Evolutionary conservation across 2,113 vertebrate species (phyloP).

Genomic region (Scortum barcoo): DNA sequence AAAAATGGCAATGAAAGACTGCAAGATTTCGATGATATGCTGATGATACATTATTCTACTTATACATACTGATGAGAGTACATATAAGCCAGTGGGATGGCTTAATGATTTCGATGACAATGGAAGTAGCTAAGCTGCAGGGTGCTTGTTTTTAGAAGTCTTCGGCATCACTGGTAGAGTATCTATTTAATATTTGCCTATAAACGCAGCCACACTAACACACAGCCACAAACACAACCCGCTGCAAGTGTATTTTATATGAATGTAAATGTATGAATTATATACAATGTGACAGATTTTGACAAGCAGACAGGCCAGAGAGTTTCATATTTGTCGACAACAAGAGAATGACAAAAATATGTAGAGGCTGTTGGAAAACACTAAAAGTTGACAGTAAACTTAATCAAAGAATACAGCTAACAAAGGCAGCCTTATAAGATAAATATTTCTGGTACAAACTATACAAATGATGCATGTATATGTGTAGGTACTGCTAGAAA

Average conservation of each 20-base stretch:
- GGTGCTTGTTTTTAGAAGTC: conserved; percentile 9
- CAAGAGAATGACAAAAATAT: not conserved
- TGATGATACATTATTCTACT: conserved; percentile 46
- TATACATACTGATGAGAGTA: conserved; percentile 56
- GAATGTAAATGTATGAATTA: no score
- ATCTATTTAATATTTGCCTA: not conserved
- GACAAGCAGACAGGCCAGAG: not conserved
- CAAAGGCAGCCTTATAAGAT: not conserved
- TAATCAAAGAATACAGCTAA: not conserved
- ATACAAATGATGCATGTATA: not conserved
- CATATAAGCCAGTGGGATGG: conserved; percentile 47
- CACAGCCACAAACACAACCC: not conserved
- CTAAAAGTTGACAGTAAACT: not conserved
- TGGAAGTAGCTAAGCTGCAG: conserved; percentile 4
- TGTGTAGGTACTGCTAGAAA: not conserved
- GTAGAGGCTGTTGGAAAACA: not conserved
- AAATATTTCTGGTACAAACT: not conserved
- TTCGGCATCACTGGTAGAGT: not conserved
- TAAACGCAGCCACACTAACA: not conserved
- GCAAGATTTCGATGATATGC: conserved; percentile 28
- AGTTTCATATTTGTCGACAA: not conserved
- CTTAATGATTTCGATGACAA: conserved; percentile 41
- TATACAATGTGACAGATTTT: not conserved
- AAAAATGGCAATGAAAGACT: conserved; percentile 11
- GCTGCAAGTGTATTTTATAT: not conserved